Conservation (phyloP, 30 jellyfish, hydroid and myxozoan species). For the Hydra vulgaris region DNA sequence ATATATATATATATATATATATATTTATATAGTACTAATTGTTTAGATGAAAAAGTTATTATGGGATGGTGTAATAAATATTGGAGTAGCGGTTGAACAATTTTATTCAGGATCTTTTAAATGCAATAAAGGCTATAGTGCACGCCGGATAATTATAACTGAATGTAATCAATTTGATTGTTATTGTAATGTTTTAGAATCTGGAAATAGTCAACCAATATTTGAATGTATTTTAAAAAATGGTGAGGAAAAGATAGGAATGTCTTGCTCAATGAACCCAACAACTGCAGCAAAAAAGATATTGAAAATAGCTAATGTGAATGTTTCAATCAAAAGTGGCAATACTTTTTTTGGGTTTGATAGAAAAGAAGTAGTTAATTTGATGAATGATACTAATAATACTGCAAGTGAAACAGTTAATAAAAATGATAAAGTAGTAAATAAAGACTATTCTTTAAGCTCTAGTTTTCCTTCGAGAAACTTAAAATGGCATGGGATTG, state of each 20-base stretch:
- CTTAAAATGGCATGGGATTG: neutral
- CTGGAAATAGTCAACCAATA: neutral
- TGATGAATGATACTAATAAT: neutral
- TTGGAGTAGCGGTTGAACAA: neutral
- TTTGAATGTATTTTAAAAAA: neutral
- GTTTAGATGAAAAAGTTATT: neutral
- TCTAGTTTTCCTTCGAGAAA: neutral
- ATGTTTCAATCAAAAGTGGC: constrained; percentile 1
- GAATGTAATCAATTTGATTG: neutral
- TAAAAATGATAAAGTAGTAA: neutral
- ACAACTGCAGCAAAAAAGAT: constrained; percentile 3
- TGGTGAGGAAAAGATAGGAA: neutral
- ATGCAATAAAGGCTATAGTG: neutral
- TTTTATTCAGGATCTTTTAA: neutral
- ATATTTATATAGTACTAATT: neutral
- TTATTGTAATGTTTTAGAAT: neutral
- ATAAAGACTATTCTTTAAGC: neutral
- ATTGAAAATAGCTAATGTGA: neutral
- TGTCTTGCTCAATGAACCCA: neutral
- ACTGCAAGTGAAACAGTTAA: neutral
- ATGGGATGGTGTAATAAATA: neutral
- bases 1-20: too few species aligned
- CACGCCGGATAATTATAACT: neutral
- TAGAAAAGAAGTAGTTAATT: neutral
- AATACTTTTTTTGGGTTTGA: neutral